Percentiles rank a stretch among this genome's conserved stretches.
Evolutionary conservation across 1,140 invertebrate genomes (phyloP).

Genomic region (Lepidostoma basale): DNA sequence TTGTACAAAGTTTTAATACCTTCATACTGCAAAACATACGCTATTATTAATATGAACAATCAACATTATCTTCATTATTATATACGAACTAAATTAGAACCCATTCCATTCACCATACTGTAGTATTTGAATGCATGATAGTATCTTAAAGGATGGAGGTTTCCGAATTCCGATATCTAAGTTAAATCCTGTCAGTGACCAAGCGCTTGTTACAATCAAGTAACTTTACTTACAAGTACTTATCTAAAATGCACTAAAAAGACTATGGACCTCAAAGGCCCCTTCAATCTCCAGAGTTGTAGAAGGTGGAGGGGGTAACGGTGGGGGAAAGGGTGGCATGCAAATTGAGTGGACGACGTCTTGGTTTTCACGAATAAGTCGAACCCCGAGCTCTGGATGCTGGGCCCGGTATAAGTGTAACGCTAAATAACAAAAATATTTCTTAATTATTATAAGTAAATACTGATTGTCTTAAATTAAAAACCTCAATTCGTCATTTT

Average conservation of each 20-base stretch:
- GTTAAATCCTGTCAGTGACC: not conserved
- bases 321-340: constrained; percentile 21
- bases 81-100: no score
- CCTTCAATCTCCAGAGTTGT: constrained; percentile 1
- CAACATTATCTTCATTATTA: no score
- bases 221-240: constrained; percentile 14
- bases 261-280: constrained; percentile 24
- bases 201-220: constrained; percentile 16
- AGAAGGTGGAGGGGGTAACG: not conserved
- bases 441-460: not conserved
- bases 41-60: no score
- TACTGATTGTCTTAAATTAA: not conserved
- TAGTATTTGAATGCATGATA: no score
- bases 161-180: no score
- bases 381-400: not conserved
- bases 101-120: no score
- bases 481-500: not conserved
- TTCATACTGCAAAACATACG: no score
- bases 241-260: constrained; percentile 19
- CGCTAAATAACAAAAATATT: not conserved
- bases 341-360: constrained; percentile 43
- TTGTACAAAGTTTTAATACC: no score
- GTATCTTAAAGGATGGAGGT: no score
- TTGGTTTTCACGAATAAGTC: constrained; percentile 36
- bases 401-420: constrained; percentile 30